Conservation (phyloP, 2,888 invertebrate species). For the Carpatolechia fugitivella region DNA sequence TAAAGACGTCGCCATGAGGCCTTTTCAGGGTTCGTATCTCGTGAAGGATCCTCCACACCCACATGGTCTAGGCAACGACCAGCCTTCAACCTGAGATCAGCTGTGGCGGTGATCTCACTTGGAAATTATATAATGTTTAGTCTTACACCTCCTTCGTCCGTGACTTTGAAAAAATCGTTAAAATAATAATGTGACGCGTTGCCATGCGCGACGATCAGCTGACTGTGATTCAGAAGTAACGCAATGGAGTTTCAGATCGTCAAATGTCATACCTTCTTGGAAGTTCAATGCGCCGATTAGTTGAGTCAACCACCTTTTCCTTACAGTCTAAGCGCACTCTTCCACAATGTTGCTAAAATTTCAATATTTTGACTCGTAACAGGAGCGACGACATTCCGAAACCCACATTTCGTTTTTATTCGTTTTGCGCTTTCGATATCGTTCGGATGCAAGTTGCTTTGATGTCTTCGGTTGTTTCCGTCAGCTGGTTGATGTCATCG, state of each 20-base stretch:
- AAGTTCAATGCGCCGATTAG: slow-evolving; percentile 70
- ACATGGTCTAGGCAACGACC: slow-evolving; percentile 48
- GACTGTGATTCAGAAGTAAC: slow-evolving; percentile 42
- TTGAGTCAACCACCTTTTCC: slow-evolving; percentile 60
- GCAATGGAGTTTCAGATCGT: slow-evolving; percentile 32
- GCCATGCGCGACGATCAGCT: slow-evolving; percentile 24
- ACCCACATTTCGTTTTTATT: slow-evolving; percentile 16
- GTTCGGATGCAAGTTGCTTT: slow-evolving; percentile 6
- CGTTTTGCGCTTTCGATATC: slow-evolving; percentile 17
- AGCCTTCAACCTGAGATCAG: slow-evolving; percentile 72
- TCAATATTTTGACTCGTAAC: slow-evolving; percentile 47
- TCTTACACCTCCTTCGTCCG: slow-evolving; percentile 24
- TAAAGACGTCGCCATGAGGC: slow-evolving; percentile 35
- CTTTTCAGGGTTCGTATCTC: slow-evolving; percentile 36
- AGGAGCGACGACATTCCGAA: slow-evolving; percentile 26
- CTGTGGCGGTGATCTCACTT: slow-evolving; percentile 68
- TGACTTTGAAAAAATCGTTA: not conserved
- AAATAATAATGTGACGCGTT: not conserved
- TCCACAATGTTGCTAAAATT: slow-evolving; percentile 54
- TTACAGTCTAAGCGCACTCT: slow-evolving; percentile 40
- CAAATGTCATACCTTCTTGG: slow-evolving; percentile 40
- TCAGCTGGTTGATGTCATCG: slow-evolving; percentile 54
- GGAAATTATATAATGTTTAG: slow-evolving; percentile 50
- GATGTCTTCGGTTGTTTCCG: slow-evolving; percentile 27
- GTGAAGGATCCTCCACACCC: slow-evolving; percentile 40